Base-by-base conservation (phyloP, 2,113 vertebrate species). In the Zosterops pallidus region DNA sequence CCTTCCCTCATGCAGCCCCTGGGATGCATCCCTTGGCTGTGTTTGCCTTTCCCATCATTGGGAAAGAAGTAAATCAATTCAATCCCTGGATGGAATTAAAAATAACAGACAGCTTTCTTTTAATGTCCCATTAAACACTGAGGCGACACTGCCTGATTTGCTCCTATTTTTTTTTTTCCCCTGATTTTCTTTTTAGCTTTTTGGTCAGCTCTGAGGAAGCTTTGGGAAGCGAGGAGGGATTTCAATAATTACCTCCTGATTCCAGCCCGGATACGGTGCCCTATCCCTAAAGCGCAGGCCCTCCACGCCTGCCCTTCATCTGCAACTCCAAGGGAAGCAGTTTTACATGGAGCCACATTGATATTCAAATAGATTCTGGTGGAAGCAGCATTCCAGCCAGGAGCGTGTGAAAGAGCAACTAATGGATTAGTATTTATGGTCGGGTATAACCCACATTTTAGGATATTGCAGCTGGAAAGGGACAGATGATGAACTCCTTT, bases 341-440 rank as follows among this genome's bases (percentile, higher is more conserved):
- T 97, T 97, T 96, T 92, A 95, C 96, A 96, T 77, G 92, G 86
- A 95, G 71, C 93, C 56, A 44, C 97, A 96, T 97, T 98, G 96
- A 97, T 97, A 98, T 98, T 98, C 97, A 97, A 97, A 97, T 98
- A 75, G 95, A 96, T 97, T 97, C 83, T 97, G 83, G 83, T 71
- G 96, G 95, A 82, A 93, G 87, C 13, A 80, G 83, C 77, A 93
- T 94, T 88, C 91, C 91, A 95, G 92, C 88, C 94, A 82, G 96
- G 95, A 87, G 83, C n/a, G 95, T 96, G 97, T 92, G 97, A 97
- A 96, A 89, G 68, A 96, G 97, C 96, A 95, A 83, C 95, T 86
- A 97, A 98, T 98, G 97, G 97, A 98, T 98, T 97, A 96, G 90
- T 90, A 95, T 89, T 96, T 95, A 92, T 90, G 95, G 95, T 82